These are phyloP conservation scores for Leptinotarsa haldemani DNA, from an alignment of 2,888 invertebrate genomes.

Conservation along the genomic window DNA sequence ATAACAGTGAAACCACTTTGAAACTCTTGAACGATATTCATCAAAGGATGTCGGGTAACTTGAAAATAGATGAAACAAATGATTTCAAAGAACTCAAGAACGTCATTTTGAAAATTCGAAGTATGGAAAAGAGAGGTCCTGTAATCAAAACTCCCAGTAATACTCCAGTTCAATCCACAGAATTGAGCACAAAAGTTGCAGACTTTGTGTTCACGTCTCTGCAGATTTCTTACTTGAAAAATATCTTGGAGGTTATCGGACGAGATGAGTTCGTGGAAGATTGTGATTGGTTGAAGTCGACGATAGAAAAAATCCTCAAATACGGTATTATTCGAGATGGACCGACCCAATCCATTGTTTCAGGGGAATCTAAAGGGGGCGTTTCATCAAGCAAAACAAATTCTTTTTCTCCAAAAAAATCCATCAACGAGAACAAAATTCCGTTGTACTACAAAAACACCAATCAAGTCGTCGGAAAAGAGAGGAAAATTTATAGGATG, in stretches of 20 bases:
- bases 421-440: conserved; percentile 36
- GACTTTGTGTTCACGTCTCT: conserved; percentile 39
- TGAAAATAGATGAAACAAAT: conserved; percentile 29
- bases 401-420: background rate
- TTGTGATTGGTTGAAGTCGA: conserved; percentile 41
- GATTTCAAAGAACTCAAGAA: conserved; percentile 30
- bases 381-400: background rate
- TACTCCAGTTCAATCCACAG: background rate
- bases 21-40: conserved; percentile 29
- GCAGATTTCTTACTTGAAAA: conserved; percentile 47
- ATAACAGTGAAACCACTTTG: background rate
- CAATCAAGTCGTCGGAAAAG: conserved; percentile 72
- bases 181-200: background rate
- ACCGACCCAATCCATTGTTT: background rate
- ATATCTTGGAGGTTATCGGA: conserved; percentile 44
- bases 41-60: conserved; percentile 18
- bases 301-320: conserved; percentile 29
- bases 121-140: background rate
- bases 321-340: conserved; percentile 16
- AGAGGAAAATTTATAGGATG: conserved; percentile 66
- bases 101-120: conserved; percentile 27
- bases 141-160: background rate
- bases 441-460: conserved; percentile 45
- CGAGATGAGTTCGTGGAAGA: conserved; percentile 41
- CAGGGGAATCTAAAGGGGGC: background rate